A percentile compares a stretch with the other conserved stretches of the same genome.
These are phyloP conservation scores for Boloria selene DNA, from an alignment of 2,888 invertebrate species.

Conservation along the genomic window DNA sequence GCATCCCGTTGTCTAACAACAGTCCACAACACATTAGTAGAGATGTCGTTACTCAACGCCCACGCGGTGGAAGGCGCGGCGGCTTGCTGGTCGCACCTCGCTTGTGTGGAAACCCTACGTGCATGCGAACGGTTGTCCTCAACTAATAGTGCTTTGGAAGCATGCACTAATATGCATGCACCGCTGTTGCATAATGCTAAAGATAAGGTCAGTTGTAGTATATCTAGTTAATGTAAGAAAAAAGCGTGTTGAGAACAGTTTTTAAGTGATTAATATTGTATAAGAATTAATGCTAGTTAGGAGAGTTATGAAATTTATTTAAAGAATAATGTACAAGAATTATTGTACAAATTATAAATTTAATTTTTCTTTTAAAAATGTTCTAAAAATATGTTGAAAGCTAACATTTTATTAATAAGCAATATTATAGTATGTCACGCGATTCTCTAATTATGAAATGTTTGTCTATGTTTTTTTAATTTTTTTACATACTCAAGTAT, in stretches of 20 bases:
- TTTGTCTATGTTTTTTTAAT: no score
- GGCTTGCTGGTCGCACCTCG: conserved; percentile 96
- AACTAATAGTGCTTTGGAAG: conserved; percentile 88
- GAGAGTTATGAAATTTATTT: no score
- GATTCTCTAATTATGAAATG: no score
- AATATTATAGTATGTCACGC: no score
- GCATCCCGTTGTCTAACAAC: conserved; percentile 94
- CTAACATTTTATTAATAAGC: no score
- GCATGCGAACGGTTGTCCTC: conserved; percentile 87
- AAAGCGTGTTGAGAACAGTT: background rate
- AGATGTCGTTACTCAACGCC: conserved; percentile 91
- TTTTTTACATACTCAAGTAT: no score
- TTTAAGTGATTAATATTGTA: background rate
- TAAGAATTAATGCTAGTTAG: no score
- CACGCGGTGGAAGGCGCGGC: conserved; percentile 91
- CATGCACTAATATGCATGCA: conserved; percentile 84
- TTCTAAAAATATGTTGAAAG: no score
- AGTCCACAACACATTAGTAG: conserved; percentile 93
- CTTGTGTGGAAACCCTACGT: conserved; percentile 93
- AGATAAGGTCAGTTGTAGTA: conserved; percentile 84
- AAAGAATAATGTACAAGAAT: no score
- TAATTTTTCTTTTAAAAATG: no score
- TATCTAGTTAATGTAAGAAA: background rate
- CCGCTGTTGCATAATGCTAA: conserved; percentile 94
- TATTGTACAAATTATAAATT: no score